Evolutionary conservation across 2,797 vertebrate genomes (phyloP).

Genomic region (Lacerta bilineata): DNA sequence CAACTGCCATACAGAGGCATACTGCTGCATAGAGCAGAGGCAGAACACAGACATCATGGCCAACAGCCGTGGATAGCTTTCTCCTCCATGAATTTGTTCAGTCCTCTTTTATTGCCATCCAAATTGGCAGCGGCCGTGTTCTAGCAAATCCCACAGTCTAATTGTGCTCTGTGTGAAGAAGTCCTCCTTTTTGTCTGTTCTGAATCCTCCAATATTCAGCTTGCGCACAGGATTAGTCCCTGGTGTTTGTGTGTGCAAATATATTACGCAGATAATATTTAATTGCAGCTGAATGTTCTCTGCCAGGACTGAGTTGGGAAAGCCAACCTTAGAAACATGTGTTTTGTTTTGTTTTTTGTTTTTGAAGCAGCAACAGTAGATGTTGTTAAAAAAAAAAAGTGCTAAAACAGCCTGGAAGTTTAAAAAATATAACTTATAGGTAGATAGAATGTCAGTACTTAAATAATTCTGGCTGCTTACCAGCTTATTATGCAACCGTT

Average conservation of each 20-base stretch:
- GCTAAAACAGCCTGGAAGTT: conserved; percentile 52
- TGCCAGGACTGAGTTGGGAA: conserved; percentile 24
- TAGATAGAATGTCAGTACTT: conserved; percentile 48
- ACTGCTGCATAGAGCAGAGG: too few species aligned
- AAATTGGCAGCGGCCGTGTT: too few species aligned
- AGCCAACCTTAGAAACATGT: conserved; percentile 53
- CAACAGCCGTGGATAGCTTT: too few species aligned
- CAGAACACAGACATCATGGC: too few species aligned
- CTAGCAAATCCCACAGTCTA: too few species aligned
- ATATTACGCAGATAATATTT: conserved; percentile 9
- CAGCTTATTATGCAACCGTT: conserved; percentile 71
- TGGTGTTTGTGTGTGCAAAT: not conserved
- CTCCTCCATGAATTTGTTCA: too few species aligned
- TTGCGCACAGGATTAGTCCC: not conserved
- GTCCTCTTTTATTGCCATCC: too few species aligned
- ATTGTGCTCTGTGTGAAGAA: too few species aligned
- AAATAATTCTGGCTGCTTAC: conserved; percentile 42
- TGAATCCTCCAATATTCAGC: too few species aligned
- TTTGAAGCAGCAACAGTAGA: conserved; percentile 36
- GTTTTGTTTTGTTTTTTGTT: not conserved
- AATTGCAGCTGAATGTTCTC: conserved; percentile 36
- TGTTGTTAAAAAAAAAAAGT: conserved; percentile 40
- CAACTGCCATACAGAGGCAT: too few species aligned
- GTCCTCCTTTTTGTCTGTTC: too few species aligned
- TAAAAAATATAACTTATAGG: conserved; percentile 52